Evolutionary conservation across 2,113 vertebrate genomes (phyloP).

Genomic region (Galbula dea): DNA sequence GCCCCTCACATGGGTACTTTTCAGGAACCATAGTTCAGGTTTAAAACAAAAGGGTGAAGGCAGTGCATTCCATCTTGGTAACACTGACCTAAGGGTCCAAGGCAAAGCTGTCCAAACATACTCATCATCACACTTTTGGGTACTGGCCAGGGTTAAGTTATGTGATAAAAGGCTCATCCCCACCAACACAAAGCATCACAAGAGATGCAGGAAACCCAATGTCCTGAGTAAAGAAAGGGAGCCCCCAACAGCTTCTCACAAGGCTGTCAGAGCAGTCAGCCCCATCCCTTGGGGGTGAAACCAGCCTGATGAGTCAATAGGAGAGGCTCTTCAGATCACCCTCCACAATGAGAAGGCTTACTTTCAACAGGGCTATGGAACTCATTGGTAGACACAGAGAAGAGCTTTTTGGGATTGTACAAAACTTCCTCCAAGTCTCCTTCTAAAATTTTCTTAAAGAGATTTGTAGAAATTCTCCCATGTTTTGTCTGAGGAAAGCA

Average conservation of each 20-base stretch:
- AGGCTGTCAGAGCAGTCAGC: not conserved
- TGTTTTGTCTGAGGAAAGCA: not conserved
- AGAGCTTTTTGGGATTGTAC: not conserved
- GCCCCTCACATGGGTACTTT: not conserved
- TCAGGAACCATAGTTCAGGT: not conserved
- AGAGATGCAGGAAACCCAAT: not conserved
- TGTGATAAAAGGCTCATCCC: not conserved
- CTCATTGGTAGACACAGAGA: not conserved
- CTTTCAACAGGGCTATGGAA: not conserved
- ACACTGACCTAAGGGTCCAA: not conserved
- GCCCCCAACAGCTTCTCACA: fast-evolving
- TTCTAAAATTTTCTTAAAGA: not conserved
- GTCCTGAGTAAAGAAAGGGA: not conserved
- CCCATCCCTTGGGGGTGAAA: not conserved
- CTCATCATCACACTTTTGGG: not conserved
- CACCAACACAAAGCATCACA: not conserved
- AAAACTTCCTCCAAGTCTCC: not conserved
- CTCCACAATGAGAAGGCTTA: not conserved
- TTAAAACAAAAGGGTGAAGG: not conserved
- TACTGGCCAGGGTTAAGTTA: not conserved
- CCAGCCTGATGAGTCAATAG: not conserved
- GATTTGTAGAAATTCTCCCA: not conserved
- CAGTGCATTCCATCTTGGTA: not conserved
- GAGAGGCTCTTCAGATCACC: not conserved
- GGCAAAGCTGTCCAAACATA: not conserved